A percentile compares a stretch with the other conserved stretches of the same genome.
These are phyloP conservation scores for Holacanthella duospinosa DNA, from an alignment of 2,888 invertebrate genomes.

Conservation along the genomic window DNA sequence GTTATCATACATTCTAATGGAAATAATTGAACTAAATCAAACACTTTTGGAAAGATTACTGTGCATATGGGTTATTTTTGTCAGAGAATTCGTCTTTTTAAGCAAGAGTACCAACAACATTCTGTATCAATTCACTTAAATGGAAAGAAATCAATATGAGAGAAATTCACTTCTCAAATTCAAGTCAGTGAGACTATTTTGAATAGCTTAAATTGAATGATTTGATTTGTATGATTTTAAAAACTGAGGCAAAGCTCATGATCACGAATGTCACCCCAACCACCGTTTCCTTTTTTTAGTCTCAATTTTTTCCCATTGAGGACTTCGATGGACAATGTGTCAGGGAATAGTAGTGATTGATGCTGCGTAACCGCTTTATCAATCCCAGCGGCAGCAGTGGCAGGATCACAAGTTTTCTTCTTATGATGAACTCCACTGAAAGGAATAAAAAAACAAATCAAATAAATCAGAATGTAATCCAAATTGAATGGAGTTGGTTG, in stretches of 20 bases:
- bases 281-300: constrained; percentile 82
- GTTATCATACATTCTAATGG: too few species aligned
- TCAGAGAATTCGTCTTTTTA: too few species aligned
- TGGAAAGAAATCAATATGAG: too few species aligned
- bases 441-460: constrained; percentile 32
- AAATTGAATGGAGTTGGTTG: too few species aligned
- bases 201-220: not conserved
- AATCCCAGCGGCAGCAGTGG: constrained; percentile 45
- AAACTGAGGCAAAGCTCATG: constrained; percentile 58
- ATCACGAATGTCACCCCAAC: constrained; percentile 92
- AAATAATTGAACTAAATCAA: too few species aligned
- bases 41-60: too few species aligned
- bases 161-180: too few species aligned
- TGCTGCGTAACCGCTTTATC: constrained; percentile 42
- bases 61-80: too few species aligned
- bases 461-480: constrained; percentile 1
- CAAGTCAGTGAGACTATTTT: too few species aligned
- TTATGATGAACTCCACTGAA: constrained; percentile 90
- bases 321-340: constrained; percentile 41
- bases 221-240: too few species aligned
- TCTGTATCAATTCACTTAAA: too few species aligned
- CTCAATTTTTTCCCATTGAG: constrained; percentile 56
- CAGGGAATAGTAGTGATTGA: constrained; percentile 44
- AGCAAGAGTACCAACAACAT: too few species aligned
- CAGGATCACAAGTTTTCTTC: constrained; percentile 79